These are phyloP conservation scores for Sycophaga agraensis DNA, from an alignment of 1,140 invertebrate species.

Conservation along the genomic window DNA sequence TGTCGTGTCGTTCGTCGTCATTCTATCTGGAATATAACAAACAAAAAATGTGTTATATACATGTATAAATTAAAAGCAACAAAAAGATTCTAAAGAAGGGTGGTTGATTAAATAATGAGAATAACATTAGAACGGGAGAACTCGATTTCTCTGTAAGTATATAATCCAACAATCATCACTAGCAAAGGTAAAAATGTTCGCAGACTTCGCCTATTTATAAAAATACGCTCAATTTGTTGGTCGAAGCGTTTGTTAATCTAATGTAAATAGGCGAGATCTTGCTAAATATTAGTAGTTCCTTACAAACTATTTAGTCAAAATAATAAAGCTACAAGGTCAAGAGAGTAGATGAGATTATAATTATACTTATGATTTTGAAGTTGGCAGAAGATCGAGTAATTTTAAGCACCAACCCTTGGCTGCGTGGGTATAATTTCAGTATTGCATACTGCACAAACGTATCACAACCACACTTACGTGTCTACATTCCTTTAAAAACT, in stretches of 20 bases:
- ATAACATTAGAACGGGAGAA: not conserved
- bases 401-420: not conserved
- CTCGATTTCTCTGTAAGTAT: constrained; percentile 10
- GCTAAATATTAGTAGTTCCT: constrained; percentile 7
- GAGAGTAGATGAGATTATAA: constrained; percentile 1
- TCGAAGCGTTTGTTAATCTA: not conserved
- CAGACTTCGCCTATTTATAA: not conserved
- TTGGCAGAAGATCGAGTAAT: not conserved
- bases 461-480: too few relatives aligned
- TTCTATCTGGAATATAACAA: constrained; percentile 11
- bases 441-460: not conserved
- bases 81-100: constrained; percentile 3
- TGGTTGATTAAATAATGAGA: not conserved
- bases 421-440: not conserved
- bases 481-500: too few relatives aligned
- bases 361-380: constrained; percentile 2
- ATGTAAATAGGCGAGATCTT: constrained; percentile 5
- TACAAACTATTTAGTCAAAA: constrained; percentile 3
- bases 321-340: constrained; percentile 2
- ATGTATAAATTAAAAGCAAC: not conserved
- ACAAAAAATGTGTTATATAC: not conserved
- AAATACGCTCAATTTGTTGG: not conserved
- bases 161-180: constrained; percentile 11
- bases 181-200: not conserved
- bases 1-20: constrained; percentile 10